Evolutionary conservation across 2,797 vertebrate genomes (phyloP), one percentile per base, ranked within the genome.

Genomic region (Enteromius radiatus): DNA sequence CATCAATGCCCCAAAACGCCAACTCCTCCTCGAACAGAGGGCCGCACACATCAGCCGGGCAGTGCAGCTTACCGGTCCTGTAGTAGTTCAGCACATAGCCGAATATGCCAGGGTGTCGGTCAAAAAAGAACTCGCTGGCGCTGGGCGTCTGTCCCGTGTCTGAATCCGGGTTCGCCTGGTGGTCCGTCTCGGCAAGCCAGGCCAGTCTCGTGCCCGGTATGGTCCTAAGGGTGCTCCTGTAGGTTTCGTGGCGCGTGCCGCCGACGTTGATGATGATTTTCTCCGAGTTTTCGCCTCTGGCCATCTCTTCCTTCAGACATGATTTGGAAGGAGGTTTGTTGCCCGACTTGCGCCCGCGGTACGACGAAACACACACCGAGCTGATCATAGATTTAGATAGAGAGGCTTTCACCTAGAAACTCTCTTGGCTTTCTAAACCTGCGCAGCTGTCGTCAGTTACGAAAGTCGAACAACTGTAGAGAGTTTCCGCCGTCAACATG

Each of bases 291-390:
- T 97, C 98, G 85, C 96, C 96, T 89, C 96, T 96, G 93, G 92
- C 92, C 97, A 98, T 97, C 89, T 98, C 98, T 93, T 98, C 97
- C 95, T 97, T 98, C 93, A 98, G 95, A 95, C 97, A 99, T 98
- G 97, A 94, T 97, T 99, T 99, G 81, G 97, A 98, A 86, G 97
- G 95, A 92, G 97, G 96, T 95, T 99, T 99, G 94, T 97, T 99
- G 93, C 96, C 96, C 71, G 98, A 96, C 94, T 99, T 99, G 93
- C 98, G 98, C 92, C 97, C 98, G 82, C 98, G 97, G 94, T 98
- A 99, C 91, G 98, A 97, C 93, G 98, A 99, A 87, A 99, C 97
- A 92, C 98, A 99, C 97, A 99, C 98, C 71, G 98, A 99, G 97
- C 98, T 99, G 89, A 99, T 98, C 98, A 99, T 97, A 96, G 96